Evolutionary conservation across 2,888 invertebrate species (phyloP), one percentile per base, ranked within the genome.

Genomic region (Apamea monoglypha): DNA sequence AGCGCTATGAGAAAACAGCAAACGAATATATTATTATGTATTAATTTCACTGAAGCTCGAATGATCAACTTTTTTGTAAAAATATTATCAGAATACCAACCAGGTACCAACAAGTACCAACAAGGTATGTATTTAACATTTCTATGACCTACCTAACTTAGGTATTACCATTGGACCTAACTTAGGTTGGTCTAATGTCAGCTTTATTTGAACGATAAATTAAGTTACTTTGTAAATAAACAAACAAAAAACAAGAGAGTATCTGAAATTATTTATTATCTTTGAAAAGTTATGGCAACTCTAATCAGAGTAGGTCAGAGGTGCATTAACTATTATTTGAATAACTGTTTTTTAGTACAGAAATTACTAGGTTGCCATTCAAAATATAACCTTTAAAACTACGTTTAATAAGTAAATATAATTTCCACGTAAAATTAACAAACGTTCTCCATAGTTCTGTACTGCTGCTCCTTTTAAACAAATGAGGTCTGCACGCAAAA

Each of bases 301-400:
- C 40, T 85, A 67, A 81, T 68, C 69, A 44, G 44, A 85, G 86
- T 85, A 74, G 75, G 86, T 71, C 82, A 85, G 81, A 81, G 81
- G 7, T 66, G 66, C 64, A 40, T 81, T 80, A 73, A 61, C 36
- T 79, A 14, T 29, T 74, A 25, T 83, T 72, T 82, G 12, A 29
- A 40, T 53, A 81, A 61, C 61, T 40, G 47, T 73, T 76, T 70
- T 40, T 63, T 82, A 40, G 2, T 47, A 50, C 21, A 81, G 2
- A 44, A 18, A 53, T 5, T 64, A 71, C 21, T 44, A 70, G 18
- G 66, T 18, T 74, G 70, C 56, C 64, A 85, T 67, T 70, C 14
- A 53, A 85, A 69, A 66, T 53, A 10, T 50, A 29, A 69, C 47
- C n/a, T 50, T 63, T 36, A 36, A 82, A 21, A 61, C 10, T 32